Percentiles rank a stretch among this genome's conserved stretches.
Evolutionary conservation across 2,888 invertebrate genomes (phyloP).

Genomic region (Dichetophora obliterata): DNA sequence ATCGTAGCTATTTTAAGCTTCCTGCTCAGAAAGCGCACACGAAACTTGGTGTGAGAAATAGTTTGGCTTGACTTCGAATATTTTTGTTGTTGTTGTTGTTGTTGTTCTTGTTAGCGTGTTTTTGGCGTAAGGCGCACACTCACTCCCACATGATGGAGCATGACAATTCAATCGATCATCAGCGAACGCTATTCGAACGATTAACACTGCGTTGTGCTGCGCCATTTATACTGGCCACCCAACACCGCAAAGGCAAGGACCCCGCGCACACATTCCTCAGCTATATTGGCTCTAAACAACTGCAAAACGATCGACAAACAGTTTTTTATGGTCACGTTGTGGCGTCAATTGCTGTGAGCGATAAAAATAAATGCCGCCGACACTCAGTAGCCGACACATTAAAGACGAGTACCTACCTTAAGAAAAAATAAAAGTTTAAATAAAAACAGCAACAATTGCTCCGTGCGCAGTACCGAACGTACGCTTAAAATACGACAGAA

Average conservation of each 20-base stretch:
- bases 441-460: neutral
- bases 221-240: constrained; percentile 9
- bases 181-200: neutral
- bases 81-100: constrained; percentile 17
- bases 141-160: no score
- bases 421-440: neutral
- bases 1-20: constrained; percentile 43
- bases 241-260: neutral
- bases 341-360: constrained; percentile 19
- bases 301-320: neutral
- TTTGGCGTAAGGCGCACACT: no score
- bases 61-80: constrained; percentile 23
- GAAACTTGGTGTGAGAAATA: constrained; percentile 23
- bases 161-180: neutral
- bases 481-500: neutral
- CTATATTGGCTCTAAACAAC: neutral
- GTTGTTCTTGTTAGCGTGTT: constrained; percentile 24
- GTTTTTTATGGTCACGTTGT: constrained; percentile 1
- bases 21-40: constrained; percentile 35
- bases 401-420: neutral
- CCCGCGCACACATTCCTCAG: neutral
- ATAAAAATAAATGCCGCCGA: constrained; percentile 34
- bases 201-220: neutral
- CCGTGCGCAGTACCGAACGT: neutral
- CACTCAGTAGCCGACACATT: neutral